Base-by-base conservation (phyloP, 23 tunicate genomes). In the Botrylloides violaceus region DNA sequence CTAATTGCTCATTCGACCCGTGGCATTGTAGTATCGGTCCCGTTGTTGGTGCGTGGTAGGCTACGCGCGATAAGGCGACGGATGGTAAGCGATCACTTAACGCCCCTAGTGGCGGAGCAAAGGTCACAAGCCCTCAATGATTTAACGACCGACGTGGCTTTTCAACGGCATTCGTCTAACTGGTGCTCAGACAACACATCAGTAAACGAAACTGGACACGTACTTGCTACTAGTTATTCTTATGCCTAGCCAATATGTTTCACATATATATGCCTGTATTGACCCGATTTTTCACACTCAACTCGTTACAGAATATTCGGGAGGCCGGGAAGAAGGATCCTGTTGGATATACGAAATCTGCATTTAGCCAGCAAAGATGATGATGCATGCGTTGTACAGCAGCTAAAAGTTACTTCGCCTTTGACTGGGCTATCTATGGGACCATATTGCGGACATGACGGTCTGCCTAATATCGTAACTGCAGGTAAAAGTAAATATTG, bases 371-470 rank as follows among this genome's bases (percentile, higher is more conserved):
- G 58, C 4, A 26, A 39, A 20, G 35, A 27, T 29, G 58, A 36
- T n/a, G 31, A 37, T 26, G 74, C 22, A 36, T 68, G 74, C 28
- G 32, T 21, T 4, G 18, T 36, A 0, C 74, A 68, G 58, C 21
- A 37, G 2, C 58, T 68, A 0, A 1, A 35, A 12, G 37, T 68
- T 5, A n/a, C 29, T 4, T 68, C 74, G 1, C 74, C 74, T 0
- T 26, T 68, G 24, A 68, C 74, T 19, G 74, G 56, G 37, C 29
- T 37, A 1, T 68, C 56, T 18, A 36, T 68, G 26, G 74, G 74
- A 35, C 58, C 74, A 25, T 68, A 6, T 43, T 68, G 74, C n/a
- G 74, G 74, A 37, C 47, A 68, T 43, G 74, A 68, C 29, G 74
- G 74, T 23, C 5, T 43, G 6, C 74, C 74, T 23, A 68, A 68